These are phyloP conservation scores for Nemoura dubitans DNA, from an alignment of 2,888 invertebrate genomes.

Conservation along the genomic window DNA sequence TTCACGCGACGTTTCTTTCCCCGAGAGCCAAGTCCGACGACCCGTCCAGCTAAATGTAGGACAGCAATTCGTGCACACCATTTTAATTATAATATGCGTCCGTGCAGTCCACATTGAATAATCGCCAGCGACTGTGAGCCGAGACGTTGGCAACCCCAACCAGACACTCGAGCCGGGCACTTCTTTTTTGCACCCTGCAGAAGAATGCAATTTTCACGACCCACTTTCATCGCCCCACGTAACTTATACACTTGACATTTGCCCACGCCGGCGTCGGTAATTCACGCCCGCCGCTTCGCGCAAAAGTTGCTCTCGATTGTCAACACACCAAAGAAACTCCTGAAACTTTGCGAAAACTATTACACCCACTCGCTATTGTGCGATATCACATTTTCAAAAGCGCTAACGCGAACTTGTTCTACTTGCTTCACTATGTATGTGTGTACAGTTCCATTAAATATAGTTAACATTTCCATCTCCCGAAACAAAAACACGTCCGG, in stretches of 20 bases:
- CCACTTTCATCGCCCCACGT: background rate
- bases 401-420: background rate
- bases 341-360: background rate
- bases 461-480: background rate
- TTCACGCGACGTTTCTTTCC: background rate
- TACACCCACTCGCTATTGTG: background rate
- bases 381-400: background rate
- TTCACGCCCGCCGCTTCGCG: background rate
- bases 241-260: background rate
- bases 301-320: background rate
- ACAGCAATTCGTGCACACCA: too few relatives aligned
- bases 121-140: background rate
- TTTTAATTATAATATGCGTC: too few relatives aligned
- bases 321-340: background rate
- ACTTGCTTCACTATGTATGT: background rate
- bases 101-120: background rate
- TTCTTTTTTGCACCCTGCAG: background rate
- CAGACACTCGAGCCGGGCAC: background rate
- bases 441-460: background rate
- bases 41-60: too few relatives aligned
- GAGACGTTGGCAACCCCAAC: background rate
- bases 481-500: background rate
- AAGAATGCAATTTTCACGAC: conserved; percentile 4
- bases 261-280: background rate
- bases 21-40: too few relatives aligned